These are phyloP conservation scores for Ariolimax columbianus DNA, from an alignment of 2,888 invertebrate species.

Conservation along the genomic window DNA sequence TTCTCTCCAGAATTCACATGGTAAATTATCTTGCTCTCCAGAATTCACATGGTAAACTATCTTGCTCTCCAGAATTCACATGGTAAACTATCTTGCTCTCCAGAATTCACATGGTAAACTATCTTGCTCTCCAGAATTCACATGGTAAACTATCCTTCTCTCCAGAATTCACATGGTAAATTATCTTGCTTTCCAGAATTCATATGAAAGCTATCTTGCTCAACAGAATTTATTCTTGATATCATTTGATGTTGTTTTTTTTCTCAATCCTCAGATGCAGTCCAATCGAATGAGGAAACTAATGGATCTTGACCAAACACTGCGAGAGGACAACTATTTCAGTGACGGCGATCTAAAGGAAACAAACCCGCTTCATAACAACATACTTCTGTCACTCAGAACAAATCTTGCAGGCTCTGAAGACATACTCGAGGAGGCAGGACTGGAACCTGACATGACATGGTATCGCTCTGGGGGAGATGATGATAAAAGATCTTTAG, in stretches of 20 bases:
- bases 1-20: too few species aligned
- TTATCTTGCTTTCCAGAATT: too few species aligned
- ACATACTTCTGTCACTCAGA: background rate
- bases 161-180: too few species aligned
- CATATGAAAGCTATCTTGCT: too few species aligned
- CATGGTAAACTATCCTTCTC: too few species aligned
- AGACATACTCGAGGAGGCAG: background rate
- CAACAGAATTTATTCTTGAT: too few species aligned
- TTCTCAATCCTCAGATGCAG: background rate
- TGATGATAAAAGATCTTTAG: slow-evolving; percentile 2
- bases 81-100: too few species aligned
- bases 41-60: too few species aligned
- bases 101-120: too few species aligned
- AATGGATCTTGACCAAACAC: background rate
- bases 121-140: too few species aligned
- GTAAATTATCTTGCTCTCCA: too few species aligned
- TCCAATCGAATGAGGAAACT: background rate
- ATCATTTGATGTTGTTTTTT: background rate
- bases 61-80: too few species aligned
- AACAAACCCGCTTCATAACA: background rate
- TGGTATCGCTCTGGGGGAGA: background rate
- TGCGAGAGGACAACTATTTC: background rate
- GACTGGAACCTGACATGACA: background rate
- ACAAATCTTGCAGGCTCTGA: background rate
- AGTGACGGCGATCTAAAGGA: background rate